These are phyloP conservation scores for Zeus faber DNA, from an alignment of 2,113 vertebrate species.

Conservation along the genomic window DNA sequence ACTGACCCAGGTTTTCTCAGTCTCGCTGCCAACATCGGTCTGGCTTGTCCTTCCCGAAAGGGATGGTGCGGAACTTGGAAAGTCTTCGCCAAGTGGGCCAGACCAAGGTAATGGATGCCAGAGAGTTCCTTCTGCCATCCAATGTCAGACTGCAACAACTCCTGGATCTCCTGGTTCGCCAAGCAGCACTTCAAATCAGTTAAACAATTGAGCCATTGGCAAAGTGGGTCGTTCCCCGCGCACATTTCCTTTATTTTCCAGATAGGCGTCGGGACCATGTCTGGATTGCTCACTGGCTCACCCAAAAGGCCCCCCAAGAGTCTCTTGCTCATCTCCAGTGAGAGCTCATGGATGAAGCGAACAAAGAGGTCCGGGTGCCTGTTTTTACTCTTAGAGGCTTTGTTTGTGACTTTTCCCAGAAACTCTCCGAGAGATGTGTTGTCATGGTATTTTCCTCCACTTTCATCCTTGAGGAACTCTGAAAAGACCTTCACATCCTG, in stretches of 20 bases:
- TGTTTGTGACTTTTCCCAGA: background rate
- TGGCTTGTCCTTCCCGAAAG: no score
- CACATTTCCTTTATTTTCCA: background rate
- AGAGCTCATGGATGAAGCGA: background rate
- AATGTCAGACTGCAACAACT: background rate
- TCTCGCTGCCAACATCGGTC: no score
- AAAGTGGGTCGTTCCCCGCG: background rate
- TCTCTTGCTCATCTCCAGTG: background rate
- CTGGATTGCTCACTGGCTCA: background rate
- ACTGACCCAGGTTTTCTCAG: no score
- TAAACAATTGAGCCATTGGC: background rate
- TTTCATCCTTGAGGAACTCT: no score
- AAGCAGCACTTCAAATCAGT: background rate
- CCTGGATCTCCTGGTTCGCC: background rate
- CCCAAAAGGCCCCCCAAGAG: background rate
- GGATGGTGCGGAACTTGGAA: no score
- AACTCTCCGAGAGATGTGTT: no score
- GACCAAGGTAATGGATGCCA: background rate
- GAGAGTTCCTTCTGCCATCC: background rate
- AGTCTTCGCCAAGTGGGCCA: conserved; percentile 1
- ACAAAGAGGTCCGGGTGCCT: background rate
- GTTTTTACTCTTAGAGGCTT: background rate
- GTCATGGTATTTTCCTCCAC: no score
- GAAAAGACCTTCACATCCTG: background rate
- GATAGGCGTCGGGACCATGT: background rate